These are phyloP conservation scores for Troides oblongomaculatus DNA, from an alignment of 2,888 invertebrate species.

Conservation along the genomic window DNA sequence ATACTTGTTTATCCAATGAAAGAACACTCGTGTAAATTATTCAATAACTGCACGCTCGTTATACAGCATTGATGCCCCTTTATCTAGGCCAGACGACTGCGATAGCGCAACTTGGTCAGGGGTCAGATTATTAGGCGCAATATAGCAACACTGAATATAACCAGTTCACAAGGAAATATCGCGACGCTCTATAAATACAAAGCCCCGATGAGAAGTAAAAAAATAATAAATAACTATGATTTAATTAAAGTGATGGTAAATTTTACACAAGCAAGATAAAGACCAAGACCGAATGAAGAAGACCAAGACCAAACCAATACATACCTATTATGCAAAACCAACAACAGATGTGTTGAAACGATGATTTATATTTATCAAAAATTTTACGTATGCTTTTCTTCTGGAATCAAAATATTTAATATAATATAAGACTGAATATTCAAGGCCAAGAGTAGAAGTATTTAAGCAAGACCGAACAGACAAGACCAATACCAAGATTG, in stretches of 20 bases:
- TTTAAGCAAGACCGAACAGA: too few species aligned
- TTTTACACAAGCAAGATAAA: too few species aligned
- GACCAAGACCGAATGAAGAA: too few species aligned
- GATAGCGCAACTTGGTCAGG: conserved; percentile 57
- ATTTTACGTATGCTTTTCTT: too few species aligned
- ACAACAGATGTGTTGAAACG: too few species aligned
- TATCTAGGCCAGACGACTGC: conserved; percentile 64
- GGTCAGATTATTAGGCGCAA: conserved; percentile 68
- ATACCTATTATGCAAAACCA: too few species aligned
- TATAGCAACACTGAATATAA: conserved; percentile 39
- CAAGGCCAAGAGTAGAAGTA: too few species aligned
- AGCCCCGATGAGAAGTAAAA: neutral
- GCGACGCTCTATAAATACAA: neutral
- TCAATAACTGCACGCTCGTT: conserved; percentile 37
- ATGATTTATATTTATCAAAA: too few species aligned
- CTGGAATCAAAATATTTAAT: too few species aligned
- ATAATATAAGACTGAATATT: too few species aligned
- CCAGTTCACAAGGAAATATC: neutral
- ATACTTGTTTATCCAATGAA: neutral
- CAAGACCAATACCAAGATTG: too few species aligned
- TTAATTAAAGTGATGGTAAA: neutral
- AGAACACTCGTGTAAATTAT: neutral
- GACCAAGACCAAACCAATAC: too few species aligned
- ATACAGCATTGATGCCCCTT: conserved; percentile 45
- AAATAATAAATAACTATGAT: neutral